phyloP scores from a whole-genome alignment of 1,140 invertebrate species.

The Trypoxylus dichotomus region DNA sequence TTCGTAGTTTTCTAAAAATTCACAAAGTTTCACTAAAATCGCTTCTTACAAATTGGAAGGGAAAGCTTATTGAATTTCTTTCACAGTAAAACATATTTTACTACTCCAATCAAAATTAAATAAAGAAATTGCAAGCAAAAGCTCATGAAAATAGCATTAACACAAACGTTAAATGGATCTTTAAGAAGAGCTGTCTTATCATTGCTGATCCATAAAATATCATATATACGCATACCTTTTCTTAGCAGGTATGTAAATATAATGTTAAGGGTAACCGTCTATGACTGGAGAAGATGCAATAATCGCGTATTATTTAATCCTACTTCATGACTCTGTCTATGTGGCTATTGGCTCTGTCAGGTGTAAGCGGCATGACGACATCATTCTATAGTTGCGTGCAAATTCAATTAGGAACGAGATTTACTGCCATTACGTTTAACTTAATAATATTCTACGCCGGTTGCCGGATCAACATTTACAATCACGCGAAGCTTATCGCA shows the following conservation, averaged over 20 bases:
- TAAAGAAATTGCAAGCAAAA: no score
- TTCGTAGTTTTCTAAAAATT: no score
- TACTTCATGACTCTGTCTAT: background rate
- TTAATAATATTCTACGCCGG: background rate
- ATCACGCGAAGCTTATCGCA: background rate
- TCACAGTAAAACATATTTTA: no score
- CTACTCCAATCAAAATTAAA: no score
- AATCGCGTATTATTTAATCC: background rate
- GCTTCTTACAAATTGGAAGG: no score
- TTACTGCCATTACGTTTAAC: background rate
- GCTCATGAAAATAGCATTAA: no score
- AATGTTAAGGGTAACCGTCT: background rate
- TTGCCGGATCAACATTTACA: background rate
- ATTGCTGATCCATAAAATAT: no score
- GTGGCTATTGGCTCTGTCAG: background rate
- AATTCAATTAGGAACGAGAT: background rate
- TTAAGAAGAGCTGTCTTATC: no score
- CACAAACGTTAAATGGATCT: no score
- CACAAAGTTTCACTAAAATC: no score
- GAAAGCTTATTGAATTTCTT: no score
- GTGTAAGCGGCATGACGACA: background rate
- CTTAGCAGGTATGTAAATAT: no score
- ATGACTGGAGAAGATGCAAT: background rate
- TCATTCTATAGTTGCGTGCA: background rate
- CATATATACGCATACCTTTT: background rate